Evolutionary conservation across 1,140 invertebrate species (phyloP).

Genomic region (Leptinotarsa defecta): DNA sequence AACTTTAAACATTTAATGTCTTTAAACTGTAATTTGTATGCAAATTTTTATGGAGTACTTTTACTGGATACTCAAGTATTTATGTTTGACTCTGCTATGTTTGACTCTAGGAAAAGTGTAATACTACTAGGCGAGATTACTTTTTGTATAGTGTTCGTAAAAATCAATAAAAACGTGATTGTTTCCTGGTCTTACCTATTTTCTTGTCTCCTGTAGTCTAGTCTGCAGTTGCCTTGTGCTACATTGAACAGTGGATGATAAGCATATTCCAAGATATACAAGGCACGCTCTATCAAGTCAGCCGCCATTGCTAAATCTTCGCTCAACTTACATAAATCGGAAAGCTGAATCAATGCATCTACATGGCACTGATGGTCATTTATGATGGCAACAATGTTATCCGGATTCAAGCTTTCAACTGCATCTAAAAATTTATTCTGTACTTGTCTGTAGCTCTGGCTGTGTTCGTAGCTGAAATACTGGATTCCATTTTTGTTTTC

Average conservation of each 20-base stretch:
- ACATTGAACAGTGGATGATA: conserved; percentile 84
- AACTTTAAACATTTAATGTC: too few relatives aligned
- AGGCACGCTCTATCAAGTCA: conserved; percentile 76
- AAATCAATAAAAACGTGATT: neutral
- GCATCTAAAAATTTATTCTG: conserved; percentile 75
- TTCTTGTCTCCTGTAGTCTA: conserved; percentile 83
- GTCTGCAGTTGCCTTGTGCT: conserved; percentile 71
- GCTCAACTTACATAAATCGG: conserved; percentile 78
- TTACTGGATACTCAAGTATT: too few relatives aligned
- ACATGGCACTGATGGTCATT: conserved; percentile 80
- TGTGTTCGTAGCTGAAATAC: conserved; percentile 84
- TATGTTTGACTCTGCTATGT: too few relatives aligned
- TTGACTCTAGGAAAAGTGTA: too few relatives aligned
- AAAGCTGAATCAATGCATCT: conserved; percentile 83
- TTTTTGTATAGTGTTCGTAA: neutral
- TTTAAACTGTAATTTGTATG: too few relatives aligned
- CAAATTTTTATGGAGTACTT: too few relatives aligned
- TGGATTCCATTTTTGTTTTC: conserved; percentile 58
- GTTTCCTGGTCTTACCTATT: conserved; percentile 65
- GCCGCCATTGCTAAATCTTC: conserved; percentile 82
- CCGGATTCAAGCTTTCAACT: conserved; percentile 79
- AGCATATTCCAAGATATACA: conserved; percentile 77
- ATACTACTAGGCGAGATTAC: too few relatives aligned
- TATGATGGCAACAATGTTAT: conserved; percentile 81
- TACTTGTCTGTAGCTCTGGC: conserved; percentile 73